Conservation (phyloP, 2,888 invertebrate species). For the Caenorhabditis japonica region DNA sequence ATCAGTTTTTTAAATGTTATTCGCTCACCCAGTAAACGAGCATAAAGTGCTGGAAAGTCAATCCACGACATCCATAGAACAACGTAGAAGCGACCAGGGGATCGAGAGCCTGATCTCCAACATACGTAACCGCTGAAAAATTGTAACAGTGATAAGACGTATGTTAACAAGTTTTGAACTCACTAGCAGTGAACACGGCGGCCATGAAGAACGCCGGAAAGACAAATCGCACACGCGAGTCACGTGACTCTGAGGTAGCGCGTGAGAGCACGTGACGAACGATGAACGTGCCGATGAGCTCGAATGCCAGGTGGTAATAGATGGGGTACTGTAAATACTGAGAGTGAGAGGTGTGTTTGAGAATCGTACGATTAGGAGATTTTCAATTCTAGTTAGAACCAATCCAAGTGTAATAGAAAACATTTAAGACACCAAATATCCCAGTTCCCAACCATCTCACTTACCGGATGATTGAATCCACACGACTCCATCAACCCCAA, state of each 20-base stretch:
- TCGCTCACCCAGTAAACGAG: slow-evolving; percentile 60
- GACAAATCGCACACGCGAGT: slow-evolving; percentile 24
- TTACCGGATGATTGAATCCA: slow-evolving; percentile 48
- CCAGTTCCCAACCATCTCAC: too few relatives aligned
- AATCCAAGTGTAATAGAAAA: too few relatives aligned
- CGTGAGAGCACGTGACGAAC: slow-evolving; percentile 46
- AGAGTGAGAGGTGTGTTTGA: not conserved
- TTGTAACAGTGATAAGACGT: not conserved
- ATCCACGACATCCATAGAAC: slow-evolving; percentile 60
- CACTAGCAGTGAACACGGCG: slow-evolving; percentile 45
- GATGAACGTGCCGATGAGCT: slow-evolving; percentile 44
- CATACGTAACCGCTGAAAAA: slow-evolving; percentile 53
- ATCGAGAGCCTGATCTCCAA: slow-evolving; percentile 62
- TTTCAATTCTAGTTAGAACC: not conserved
- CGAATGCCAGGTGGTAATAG: slow-evolving; percentile 41
- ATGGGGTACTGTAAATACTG: slow-evolving; percentile 30
- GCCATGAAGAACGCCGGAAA: slow-evolving; percentile 53
- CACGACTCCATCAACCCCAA: slow-evolving; percentile 33
- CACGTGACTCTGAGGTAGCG: slow-evolving; percentile 29
- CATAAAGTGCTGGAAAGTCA: slow-evolving; percentile 55
- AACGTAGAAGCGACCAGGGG: slow-evolving; percentile 59
- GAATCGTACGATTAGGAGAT: too few relatives aligned
- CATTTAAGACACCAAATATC: too few relatives aligned
- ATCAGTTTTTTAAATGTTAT: too few relatives aligned
- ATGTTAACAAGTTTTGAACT: not conserved